Evolutionary conservation across 1,140 invertebrate genomes (phyloP).

Genomic region (Agraylea sexmaculata): DNA sequence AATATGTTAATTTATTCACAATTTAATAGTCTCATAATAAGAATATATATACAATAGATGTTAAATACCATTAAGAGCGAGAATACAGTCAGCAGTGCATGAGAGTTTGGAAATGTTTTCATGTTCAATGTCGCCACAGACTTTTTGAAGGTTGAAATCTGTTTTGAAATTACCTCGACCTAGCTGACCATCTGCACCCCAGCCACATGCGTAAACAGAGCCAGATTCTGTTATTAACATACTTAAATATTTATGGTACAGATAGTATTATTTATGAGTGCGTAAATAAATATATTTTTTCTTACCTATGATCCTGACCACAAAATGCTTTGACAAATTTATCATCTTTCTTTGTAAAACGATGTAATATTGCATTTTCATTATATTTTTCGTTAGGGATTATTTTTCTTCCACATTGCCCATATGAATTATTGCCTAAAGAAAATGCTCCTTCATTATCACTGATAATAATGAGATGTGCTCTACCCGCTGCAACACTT

Average conservation of each 20-base stretch:
- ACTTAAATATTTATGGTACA: conserved; percentile 33
- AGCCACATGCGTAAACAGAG: conserved; percentile 79
- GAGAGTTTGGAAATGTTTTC: conserved; percentile 76
- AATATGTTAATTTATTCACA: conserved; percentile 17
- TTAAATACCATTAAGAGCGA: conserved; percentile 71
- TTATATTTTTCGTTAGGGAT: conserved; percentile 67
- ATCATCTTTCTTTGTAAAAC: conserved; percentile 52
- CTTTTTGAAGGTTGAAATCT: conserved; percentile 42
- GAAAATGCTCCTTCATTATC: conserved; percentile 68
- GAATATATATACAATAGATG: conserved; percentile 4
- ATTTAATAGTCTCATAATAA: conserved; percentile 19
- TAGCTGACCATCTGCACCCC: conserved; percentile 92
- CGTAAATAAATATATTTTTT: conserved; percentile 8
- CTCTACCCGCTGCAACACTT: conserved; percentile 69
- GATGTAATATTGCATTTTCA: conserved; percentile 50
- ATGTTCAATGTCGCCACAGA: conserved; percentile 70
- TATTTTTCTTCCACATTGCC: conserved; percentile 82
- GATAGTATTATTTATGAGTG: conserved; percentile 13
- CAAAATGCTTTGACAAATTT: conserved; percentile 58
- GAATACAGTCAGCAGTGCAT: conserved; percentile 71
- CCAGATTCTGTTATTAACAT: conserved; percentile 72
- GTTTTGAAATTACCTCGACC: conserved; percentile 64
- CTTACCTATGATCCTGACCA: conserved; percentile 78
- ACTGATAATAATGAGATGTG: conserved; percentile 74
- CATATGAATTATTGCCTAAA: conserved; percentile 86